Conservation (phyloP, 2,797 vertebrate genomes). For the Falco concolor region DNA sequence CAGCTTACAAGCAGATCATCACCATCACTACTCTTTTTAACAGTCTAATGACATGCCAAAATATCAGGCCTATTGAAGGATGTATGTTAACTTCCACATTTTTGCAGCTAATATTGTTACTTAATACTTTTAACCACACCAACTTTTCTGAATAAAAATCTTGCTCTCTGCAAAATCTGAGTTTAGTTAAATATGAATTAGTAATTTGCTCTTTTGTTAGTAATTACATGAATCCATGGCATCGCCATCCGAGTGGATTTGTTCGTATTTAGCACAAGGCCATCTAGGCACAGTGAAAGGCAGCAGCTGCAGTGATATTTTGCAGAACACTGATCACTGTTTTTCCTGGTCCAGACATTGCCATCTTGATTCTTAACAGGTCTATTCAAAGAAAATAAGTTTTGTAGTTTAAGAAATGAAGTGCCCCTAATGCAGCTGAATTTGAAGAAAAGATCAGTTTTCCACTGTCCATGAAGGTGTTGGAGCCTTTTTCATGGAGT, state of each 20-base stretch:
- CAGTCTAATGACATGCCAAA: neutral
- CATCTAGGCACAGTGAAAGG: neutral
- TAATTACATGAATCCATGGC: neutral
- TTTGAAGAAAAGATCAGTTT: neutral
- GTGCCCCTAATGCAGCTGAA: neutral
- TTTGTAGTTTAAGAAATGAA: neutral
- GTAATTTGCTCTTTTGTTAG: neutral
- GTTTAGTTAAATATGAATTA: neutral
- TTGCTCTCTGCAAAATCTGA: neutral
- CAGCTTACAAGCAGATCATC: neutral
- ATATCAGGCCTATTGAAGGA: neutral
- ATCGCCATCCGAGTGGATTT: neutral
- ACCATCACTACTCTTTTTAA: neutral
- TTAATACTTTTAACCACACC: neutral
- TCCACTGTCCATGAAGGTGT: rapidly evolving
- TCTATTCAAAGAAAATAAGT: neutral
- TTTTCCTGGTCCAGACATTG: neutral
- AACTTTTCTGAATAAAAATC: neutral
- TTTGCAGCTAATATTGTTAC: neutral
- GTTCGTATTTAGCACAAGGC: neutral
- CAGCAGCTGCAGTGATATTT: neutral
- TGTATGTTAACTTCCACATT: neutral
- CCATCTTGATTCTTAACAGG: neutral
- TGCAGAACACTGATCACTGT: neutral
- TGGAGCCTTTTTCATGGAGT: neutral